A percentile compares a stretch with the other conserved stretches of the same genome.
These are phyloP conservation scores for Bombyx huttoni DNA, from an alignment of 2,888 invertebrate genomes.

Conservation along the genomic window DNA sequence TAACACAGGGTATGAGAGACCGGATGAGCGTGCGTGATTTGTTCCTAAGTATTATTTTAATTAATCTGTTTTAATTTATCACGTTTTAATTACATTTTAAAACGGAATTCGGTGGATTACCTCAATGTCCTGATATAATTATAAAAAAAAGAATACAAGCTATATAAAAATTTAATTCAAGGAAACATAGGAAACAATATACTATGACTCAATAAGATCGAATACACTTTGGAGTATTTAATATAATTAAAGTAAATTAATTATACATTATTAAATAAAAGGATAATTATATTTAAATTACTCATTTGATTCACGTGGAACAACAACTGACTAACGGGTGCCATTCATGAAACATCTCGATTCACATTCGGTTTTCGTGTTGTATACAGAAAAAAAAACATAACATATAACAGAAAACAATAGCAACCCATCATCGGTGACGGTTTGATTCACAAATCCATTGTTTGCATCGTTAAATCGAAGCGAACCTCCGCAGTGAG, in stretches of 20 bases:
- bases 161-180: too few relatives aligned
- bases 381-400: slow-evolving; percentile 11
- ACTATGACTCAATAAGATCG: too few relatives aligned
- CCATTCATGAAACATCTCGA: slow-evolving; percentile 3
- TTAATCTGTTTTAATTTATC: too few relatives aligned
- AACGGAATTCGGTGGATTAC: too few relatives aligned
- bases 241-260: neutral
- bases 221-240: neutral
- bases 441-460: slow-evolving; percentile 20
- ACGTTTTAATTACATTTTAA: too few relatives aligned
- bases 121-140: too few relatives aligned
- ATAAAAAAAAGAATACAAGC: too few relatives aligned
- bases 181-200: too few relatives aligned
- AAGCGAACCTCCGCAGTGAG: slow-evolving; percentile 18
- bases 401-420: slow-evolving; percentile 15
- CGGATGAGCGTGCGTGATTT: too few relatives aligned
- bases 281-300: neutral
- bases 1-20: too few relatives aligned
- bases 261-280: neutral
- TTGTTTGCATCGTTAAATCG: slow-evolving; percentile 25
- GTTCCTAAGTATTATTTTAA: too few relatives aligned
- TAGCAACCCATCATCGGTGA: slow-evolving; percentile 13
- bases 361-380: slow-evolving; percentile 2
- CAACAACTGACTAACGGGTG: neutral
- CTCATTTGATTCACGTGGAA: neutral